Evolutionary conservation across 2,888 invertebrate species (phyloP), one percentile per base, ranked within the genome.

Genomic region (Dendrolimus pini): DNA sequence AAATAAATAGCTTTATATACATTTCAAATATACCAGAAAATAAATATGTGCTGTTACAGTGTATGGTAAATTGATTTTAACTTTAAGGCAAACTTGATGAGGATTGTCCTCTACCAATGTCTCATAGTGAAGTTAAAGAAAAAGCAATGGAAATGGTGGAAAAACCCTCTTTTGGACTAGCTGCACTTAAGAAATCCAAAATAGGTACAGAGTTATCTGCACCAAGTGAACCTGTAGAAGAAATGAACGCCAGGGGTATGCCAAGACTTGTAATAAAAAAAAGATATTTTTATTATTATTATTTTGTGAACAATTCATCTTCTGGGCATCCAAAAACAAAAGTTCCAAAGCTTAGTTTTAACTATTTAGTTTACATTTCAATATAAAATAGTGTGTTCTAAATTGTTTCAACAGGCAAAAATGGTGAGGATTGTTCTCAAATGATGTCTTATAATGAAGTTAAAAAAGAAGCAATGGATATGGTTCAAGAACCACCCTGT

Each of bases 231-330:
- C 93, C 93, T 58, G 93, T 94, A 70, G 95, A 96, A 80, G 94
- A 95, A 66, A 85, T 97, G 1, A 97, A 97, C 78, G 94, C 96
- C 1, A 92, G 97, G 71, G 97, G 97, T 55, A 97, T 96, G 96
- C 97, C 97, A 47, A 98, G 97, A 18, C 2, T 1, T 18, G 2
- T 18, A 18, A 18, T 18, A 82, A 96, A 96, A 75, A 98, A 98
- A 81, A 93, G 94, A 72, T 91, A 97, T 58, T 97, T 97, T 80
- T 97, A 94, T 82, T 97, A 97, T 80, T 97, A 98, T 80, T 96
- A 97, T 78, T 93, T 96, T 72, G 94, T 96, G 18, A 96, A 96
- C 18, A 18, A 18, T 18, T 18, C 18, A 18, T 69, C 14, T 14
- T 14, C 14, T 14, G 14, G 1, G 14, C 14, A 14, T 14, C 14